A percentile compares a stretch with the other conserved stretches of the same genome.
These are phyloP conservation scores for Anthopleura xanthogrammica DNA, from an alignment of 92 coral and sea anemone genomes.

Conservation along the genomic window DNA sequence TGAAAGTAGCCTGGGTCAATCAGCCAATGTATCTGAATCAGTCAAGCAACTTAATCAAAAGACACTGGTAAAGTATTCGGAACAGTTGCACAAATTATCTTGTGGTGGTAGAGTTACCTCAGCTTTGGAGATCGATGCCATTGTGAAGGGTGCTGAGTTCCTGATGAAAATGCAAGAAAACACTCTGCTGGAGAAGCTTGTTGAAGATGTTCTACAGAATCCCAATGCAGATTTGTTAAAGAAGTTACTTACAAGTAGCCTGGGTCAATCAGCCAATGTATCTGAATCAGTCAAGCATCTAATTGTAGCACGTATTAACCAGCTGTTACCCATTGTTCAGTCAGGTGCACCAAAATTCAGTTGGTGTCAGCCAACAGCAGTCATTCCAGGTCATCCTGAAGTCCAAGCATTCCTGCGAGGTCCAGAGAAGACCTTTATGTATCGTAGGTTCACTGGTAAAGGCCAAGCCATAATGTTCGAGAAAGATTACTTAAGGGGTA, in stretches of 20 bases:
- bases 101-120: neutral
- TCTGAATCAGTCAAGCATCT: conserved; percentile 2
- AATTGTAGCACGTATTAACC: conserved; percentile 15
- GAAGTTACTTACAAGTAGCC: conserved; percentile 1
- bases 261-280: conserved; percentile 12
- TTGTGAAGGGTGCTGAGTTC: conserved; percentile 12
- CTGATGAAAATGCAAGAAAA: conserved; percentile 2
- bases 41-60: neutral
- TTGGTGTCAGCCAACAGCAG: conserved; percentile 42
- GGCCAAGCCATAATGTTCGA: conserved; percentile 18
- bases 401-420: conserved; percentile 46
- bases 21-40: too few species aligned
- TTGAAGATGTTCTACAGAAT: neutral
- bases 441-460: conserved; percentile 29
- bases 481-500: neutral
- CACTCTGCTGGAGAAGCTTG: neutral
- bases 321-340: conserved; percentile 15
- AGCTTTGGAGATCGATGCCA: neutral
- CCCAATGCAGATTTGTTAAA: conserved; percentile 10
- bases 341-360: conserved; percentile 20
- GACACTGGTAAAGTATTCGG: neutral
- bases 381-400: conserved; percentile 33
- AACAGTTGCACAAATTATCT: neutral
- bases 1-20: neutral
- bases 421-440: conserved; percentile 19